A percentile compares a stretch with the other conserved stretches of the same genome.
These are phyloP conservation scores for Heliothis virescens DNA, from an alignment of 1,140 invertebrate species.

Conservation along the genomic window DNA sequence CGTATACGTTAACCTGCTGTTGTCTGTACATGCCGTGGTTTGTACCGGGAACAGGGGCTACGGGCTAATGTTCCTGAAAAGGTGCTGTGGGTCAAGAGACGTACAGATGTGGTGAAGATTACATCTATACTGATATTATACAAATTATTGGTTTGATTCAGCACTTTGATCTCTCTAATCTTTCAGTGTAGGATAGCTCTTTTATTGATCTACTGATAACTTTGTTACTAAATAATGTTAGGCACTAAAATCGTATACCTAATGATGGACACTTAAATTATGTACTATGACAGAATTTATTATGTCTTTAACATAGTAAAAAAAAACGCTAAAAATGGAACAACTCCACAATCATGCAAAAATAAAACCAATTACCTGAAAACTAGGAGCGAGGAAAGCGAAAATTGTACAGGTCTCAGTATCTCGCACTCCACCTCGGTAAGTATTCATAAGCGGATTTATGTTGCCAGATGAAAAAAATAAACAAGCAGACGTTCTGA, in stretches of 20 bases:
- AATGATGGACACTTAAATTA: neutral
- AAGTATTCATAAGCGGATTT: conserved; percentile 44
- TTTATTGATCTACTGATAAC: neutral
- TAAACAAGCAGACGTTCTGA: neutral
- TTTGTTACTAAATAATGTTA: neutral
- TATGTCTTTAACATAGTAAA: neutral
- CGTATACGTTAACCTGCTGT: too few relatives aligned
- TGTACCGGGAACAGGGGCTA: neutral
- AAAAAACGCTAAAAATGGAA: neutral
- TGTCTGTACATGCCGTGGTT: too few relatives aligned
- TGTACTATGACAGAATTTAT: neutral
- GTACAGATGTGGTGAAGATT: too few relatives aligned
- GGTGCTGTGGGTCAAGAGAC: too few relatives aligned
- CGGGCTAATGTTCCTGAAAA: too few relatives aligned
- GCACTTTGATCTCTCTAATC: too few relatives aligned
- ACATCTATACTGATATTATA: too few relatives aligned
- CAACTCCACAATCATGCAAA: neutral
- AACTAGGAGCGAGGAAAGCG: neutral
- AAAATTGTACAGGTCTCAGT: neutral
- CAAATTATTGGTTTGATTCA: too few relatives aligned
- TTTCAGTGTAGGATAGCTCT: neutral
- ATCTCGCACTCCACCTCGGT: neutral
- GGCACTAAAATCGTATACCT: too few relatives aligned
- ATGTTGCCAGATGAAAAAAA: conserved; percentile 34
- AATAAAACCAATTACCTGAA: conserved; percentile 11